Base-by-base conservation (phyloP, 2,113 vertebrate genomes). In the Oxyruncus cristatus region DNA sequence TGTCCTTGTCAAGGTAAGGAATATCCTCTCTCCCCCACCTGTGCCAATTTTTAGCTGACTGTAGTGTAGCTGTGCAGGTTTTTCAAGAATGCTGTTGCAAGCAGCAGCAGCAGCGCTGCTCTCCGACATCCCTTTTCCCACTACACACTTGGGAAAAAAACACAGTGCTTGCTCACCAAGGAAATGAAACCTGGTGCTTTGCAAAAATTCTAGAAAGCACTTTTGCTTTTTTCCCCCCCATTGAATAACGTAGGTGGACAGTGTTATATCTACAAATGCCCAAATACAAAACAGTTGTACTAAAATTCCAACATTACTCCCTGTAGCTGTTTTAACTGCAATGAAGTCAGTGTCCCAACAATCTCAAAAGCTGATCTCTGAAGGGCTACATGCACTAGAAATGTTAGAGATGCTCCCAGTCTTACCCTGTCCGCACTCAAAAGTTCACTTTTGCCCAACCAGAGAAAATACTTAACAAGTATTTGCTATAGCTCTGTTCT, bases 1-100 rank as follows among this genome's bases (percentile, higher is more conserved):
- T 59, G 83, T 85, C 90, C 82, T 26, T 58, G 16, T 35, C 95
- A 88, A 91, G 95, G 94, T 92, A 91, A 86, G 80, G 55, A 27
- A n/a, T 23, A 55, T 5, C 78, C 63, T 56, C 47, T 14, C 27
- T 14, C 16, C 23, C 8, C 7, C 52, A 22, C 73, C 37, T 24
- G 66, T 39, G 55, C 24, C 83, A 47, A 5, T 35, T 52, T 76
- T 24, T 13, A 58, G 42, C 62, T n/a, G 82, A 55, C 20, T 21
- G 27, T 3, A 81, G 65, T 8, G 37, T 21, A 68, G 76, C 62
- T 23, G 67, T 9, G 84, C 44, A 24, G 26, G 20, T 30, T 75
- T 75, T 33, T 9, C 32, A 35, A 50, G 82, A 71, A 39, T 52
- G 75, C 50, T 19, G 26, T 1, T 14, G 61, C 30, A 30, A 39